Evolutionary conservation across 2,888 invertebrate species (phyloP).

Genomic region (Saturnia pavonia): DNA sequence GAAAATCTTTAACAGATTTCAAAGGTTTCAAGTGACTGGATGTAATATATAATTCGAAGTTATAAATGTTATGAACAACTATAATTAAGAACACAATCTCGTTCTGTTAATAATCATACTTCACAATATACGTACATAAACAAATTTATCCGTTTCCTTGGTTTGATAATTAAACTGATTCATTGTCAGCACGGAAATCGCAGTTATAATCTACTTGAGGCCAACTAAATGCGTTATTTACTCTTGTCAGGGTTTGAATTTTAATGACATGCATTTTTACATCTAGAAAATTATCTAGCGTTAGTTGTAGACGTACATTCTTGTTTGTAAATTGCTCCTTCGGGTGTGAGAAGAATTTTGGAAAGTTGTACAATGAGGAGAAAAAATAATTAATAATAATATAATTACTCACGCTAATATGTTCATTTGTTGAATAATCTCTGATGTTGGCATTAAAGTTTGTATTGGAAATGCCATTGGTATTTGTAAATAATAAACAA

Average conservation of each 20-base stretch:
- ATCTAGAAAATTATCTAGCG: background rate
- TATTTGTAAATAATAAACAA: constrained; percentile 16
- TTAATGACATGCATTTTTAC: background rate
- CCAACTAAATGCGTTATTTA: background rate
- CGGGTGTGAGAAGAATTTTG: background rate
- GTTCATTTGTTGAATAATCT: constrained; percentile 52
- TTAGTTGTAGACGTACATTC: background rate
- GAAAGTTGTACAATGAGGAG: background rate
- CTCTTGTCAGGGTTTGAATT: background rate
- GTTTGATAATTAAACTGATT: constrained; percentile 3
- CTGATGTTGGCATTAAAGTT: constrained; percentile 63
- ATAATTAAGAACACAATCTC: background rate
- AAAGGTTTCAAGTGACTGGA: background rate
- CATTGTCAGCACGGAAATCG: background rate
- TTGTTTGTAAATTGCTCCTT: background rate
- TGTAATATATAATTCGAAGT: background rate
- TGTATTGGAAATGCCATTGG: constrained; percentile 41
- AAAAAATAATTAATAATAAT: background rate
- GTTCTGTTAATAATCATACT: background rate
- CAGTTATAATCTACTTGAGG: background rate
- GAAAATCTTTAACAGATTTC: background rate
- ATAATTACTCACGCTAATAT: constrained; percentile 51
- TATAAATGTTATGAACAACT: background rate
- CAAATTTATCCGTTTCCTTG: background rate
- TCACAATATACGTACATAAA: background rate